Conservation (phyloP, 1,140 invertebrate species). For the Penaeus indicus region DNA sequence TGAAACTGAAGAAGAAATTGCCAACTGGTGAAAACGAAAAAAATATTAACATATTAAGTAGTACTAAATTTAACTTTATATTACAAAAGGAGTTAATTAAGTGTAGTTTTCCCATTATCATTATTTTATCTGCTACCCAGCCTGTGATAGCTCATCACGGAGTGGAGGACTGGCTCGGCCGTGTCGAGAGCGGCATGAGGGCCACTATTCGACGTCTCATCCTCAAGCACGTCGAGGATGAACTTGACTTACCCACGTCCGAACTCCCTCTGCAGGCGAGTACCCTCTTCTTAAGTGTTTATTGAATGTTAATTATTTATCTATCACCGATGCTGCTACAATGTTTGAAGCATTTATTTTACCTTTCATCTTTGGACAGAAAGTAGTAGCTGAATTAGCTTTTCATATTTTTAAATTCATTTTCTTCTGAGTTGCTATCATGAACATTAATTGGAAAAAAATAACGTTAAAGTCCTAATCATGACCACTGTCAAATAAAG, state of each 20-base stretch:
- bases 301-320: too few relatives aligned
- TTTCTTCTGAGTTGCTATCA: too few relatives aligned
- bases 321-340: too few relatives aligned
- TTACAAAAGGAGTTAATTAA: too few relatives aligned
- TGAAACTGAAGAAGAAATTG: too few relatives aligned
- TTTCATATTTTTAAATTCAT: too few relatives aligned
- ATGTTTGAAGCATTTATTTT: too few relatives aligned
- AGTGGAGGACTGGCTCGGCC: conserved; percentile 65
- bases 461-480: neutral
- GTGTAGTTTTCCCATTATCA: neutral
- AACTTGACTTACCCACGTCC: conserved; percentile 4
- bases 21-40: too few relatives aligned
- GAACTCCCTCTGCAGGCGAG: conserved; percentile 39
- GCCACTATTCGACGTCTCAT: conserved; percentile 60
- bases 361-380: too few relatives aligned
- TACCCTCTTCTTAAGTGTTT: neutral
- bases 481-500: neutral
- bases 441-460: accelerated
- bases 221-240: conserved; percentile 34
- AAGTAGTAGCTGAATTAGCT: too few relatives aligned
- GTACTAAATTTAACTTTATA: too few relatives aligned
- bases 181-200: conserved; percentile 63
- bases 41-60: too few relatives aligned
- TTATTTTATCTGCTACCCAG: conserved; percentile 25
- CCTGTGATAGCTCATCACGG: conserved; percentile 64